Evolutionary conservation across 2,797 vertebrate genomes (phyloP), one percentile per base, ranked within the genome.

Genomic region (Gymnoscopelus microlampas): DNA sequence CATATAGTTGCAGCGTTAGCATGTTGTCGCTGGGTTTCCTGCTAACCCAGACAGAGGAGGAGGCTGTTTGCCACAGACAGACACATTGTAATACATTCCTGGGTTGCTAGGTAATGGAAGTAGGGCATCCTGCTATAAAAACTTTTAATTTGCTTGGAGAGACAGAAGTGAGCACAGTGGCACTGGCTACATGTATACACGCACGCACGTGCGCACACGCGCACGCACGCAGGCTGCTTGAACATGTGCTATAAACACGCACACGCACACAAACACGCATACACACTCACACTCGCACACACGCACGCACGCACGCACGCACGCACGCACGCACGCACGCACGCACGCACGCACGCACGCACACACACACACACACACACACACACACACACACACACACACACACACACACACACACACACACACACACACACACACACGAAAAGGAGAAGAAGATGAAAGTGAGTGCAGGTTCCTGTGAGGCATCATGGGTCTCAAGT

Each of bases 71-170:
- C 83, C 74, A 56, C 83, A 71, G 75, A 74, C 74, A 60, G 65
- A 54, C 63, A 63, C 51, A 44, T 76, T 79, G 79, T 74, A 69
- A 76, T 83, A 76, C 81, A 86, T 91, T 90, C 88, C 81, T 78
- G 76, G 65, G 79, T 66, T 70, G 64, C 76, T 74, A 63, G 76
- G 79, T 83, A 86, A 85, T 85, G 79, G 81, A 84, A 80, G 77
- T 77, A 80, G 81, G 70, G 78, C 70, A 85, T 83, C 85, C 81
- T 87, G 81, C 85, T 87, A 81, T 88, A 85, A 88, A 87, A 81
- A n/a, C 66, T 12, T 15, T 29, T 75, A 59, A 88, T 86, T 85
- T 77, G 80, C 76, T 83, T 61, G 73, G 63, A 61, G 60, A 73
- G 79, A 74, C 77, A 69, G 39, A 69, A 68, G 14, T 39, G 47